These are phyloP conservation scores for Oscheius onirici DNA, from an alignment of 2,888 invertebrate species.

Conservation along the genomic window DNA sequence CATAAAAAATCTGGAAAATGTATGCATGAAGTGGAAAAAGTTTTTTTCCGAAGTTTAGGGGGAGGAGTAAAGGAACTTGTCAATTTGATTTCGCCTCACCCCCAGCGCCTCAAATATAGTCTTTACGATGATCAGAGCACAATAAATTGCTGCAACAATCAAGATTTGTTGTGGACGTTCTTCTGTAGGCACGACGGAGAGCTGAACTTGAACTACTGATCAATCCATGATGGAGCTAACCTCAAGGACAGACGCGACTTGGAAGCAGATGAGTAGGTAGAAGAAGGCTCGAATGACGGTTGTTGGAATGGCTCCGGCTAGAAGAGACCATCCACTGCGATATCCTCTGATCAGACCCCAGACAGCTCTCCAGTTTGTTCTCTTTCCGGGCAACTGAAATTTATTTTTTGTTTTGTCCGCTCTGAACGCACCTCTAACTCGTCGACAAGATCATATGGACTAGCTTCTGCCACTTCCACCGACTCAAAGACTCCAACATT, in stretches of 20 bases:
- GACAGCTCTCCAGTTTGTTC: constrained; percentile 43
- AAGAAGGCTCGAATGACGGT: constrained; percentile 66
- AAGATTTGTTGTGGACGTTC: constrained; percentile 57
- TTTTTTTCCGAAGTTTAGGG: too few relatives aligned
- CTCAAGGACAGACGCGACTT: constrained; percentile 67
- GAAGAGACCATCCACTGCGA: constrained; percentile 49
- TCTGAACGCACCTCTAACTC: constrained; percentile 4
- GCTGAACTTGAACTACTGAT: constrained; percentile 43
- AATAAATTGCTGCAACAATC: constrained; percentile 63
- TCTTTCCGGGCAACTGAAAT: constrained; percentile 47
- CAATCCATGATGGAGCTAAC: constrained; percentile 25
- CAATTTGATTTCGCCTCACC: too few relatives aligned
- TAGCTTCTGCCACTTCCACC: constrained; percentile 31
- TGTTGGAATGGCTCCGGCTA: constrained; percentile 61
- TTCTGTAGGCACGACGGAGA: constrained; percentile 61
- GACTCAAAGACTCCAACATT: constrained; percentile 34
- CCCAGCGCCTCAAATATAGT: constrained; percentile 69
- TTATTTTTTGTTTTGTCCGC: background rate
- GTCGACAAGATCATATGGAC: background rate
- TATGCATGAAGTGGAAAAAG: too few relatives aligned
- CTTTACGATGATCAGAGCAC: constrained; percentile 67
- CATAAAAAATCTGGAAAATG: too few relatives aligned
- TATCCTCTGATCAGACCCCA: constrained; percentile 56
- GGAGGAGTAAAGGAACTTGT: too few relatives aligned
- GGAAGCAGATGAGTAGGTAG: constrained; percentile 68